Evolutionary conservation across 2,797 vertebrate species (phyloP), one percentile per base, ranked within the genome.

Genomic region (Protosalanx chinensis): DNA sequence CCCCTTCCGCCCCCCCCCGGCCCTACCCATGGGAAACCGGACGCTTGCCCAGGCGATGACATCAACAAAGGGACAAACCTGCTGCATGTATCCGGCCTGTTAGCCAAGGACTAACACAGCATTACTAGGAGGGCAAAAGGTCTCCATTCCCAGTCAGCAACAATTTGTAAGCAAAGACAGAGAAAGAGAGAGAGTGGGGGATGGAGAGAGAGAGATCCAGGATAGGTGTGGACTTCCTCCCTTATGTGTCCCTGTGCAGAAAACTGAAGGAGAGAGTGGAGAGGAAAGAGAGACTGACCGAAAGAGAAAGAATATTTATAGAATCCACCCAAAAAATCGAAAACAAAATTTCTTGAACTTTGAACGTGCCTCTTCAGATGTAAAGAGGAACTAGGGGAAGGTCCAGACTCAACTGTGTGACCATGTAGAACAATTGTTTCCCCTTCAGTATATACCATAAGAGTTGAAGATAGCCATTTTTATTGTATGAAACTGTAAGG

Each of bases 161-260:
- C 76, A 78, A 74, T 80, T 81, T 81, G 62, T 77, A 78, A 78
- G 72, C 67, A 61, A 73, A 57, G 70, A 85, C 51, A 46, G 20
- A 73, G 67, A 83, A 51, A 73, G 56, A 59, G 13, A 27, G 49
- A 77, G 79, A 56, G 51, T 5, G 51, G 18, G 51, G 18, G 18
- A 56, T 16, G 18, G 51, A 56, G 51, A 56, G 51, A 53, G 68
- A 70, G 29, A 78, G 56, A 77, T 46, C 41, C 83, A 90, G 89
- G 89, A 91, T 87, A 90, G 86, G 87, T 82, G 86, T 86, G 71
- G 78, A 88, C 89, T 88, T 92, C 88, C 90, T 89, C 60, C 75
- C 30, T 5, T 33, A 75, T 37, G 18, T 68, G 37, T 35, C 49
- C 35, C 65, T 60, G 51, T 1, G 63, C 69, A 72, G 62, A 82